Evolutionary conservation across 2,113 vertebrate genomes (phyloP).

Genomic region (Pandion haliaetus): DNA sequence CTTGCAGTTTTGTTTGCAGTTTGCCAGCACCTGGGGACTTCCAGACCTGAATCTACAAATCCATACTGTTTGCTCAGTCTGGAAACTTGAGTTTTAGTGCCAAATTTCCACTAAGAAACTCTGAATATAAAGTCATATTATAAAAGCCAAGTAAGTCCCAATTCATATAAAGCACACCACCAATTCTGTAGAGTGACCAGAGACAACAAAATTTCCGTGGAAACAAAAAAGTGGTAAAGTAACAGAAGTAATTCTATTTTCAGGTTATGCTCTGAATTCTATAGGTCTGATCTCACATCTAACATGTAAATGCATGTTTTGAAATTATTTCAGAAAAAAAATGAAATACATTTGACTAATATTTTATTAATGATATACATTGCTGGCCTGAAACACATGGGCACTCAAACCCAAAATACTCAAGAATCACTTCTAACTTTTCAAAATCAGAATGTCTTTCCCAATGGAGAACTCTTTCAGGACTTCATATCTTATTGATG

Average conservation of each 20-base stretch:
- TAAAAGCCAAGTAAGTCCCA: background rate
- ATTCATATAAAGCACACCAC: rapidly evolving
- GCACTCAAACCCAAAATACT: background rate
- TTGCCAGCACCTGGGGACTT: background rate
- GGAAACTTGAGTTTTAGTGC: background rate
- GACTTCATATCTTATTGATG: background rate
- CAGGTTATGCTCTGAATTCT: background rate
- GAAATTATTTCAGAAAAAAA: background rate
- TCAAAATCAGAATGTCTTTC: background rate
- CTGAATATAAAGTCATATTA: background rate
- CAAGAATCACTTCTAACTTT: background rate
- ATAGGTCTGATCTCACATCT: background rate
- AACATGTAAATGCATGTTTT: background rate
- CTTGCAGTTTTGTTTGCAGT: background rate
- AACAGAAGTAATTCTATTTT: background rate
- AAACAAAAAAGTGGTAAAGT: background rate
- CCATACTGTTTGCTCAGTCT: background rate
- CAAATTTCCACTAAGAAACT: background rate
- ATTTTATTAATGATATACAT: background rate
- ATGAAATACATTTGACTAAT: background rate
- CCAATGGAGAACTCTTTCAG: background rate
- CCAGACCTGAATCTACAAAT: background rate
- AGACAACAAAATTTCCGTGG: background rate
- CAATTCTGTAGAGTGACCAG: background rate
- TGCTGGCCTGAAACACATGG: background rate